phyloP scores from a whole-genome alignment of 2,797 vertebrate genomes.

The Takifugu ocellatus region DNA sequence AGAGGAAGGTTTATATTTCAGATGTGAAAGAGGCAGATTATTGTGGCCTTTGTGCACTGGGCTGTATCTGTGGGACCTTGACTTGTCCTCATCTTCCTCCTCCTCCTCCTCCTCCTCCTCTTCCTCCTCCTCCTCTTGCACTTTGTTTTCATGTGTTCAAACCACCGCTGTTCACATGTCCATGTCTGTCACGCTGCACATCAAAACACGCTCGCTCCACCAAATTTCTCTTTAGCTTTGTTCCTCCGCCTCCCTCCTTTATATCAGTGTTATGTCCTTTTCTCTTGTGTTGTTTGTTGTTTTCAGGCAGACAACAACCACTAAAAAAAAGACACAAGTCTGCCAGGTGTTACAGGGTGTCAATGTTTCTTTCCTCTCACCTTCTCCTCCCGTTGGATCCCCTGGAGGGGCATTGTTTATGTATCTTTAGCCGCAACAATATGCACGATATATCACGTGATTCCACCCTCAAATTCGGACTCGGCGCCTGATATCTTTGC shows the following conservation, averaged over 20 bases:
- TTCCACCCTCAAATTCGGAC: slow-evolving; percentile 27
- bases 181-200: too few species aligned
- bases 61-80: too few species aligned
- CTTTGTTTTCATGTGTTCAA: too few species aligned
- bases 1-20: neutral
- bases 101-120: too few species aligned
- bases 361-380: slow-evolving; percentile 31
- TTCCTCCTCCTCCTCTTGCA: too few species aligned
- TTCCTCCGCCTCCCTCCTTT: too few species aligned
- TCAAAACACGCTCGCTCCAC: too few species aligned
- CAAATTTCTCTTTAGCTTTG: too few species aligned
- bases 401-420: slow-evolving; percentile 22
- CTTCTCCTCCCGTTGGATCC: slow-evolving; percentile 16
- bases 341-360: slow-evolving; percentile 33
- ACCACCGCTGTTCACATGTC: too few species aligned
- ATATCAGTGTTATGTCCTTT: neutral
- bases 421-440: slow-evolving; percentile 18
- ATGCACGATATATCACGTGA: slow-evolving; percentile 18
- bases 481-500: slow-evolving; percentile 18
- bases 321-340: slow-evolving; percentile 28
- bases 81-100: too few species aligned
- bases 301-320: neutral
- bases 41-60: too few species aligned
- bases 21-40: neutral
- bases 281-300: neutral